Conservation (phyloP, 2,888 invertebrate genomes). For the Eristalinus sepulchralis region DNA sequence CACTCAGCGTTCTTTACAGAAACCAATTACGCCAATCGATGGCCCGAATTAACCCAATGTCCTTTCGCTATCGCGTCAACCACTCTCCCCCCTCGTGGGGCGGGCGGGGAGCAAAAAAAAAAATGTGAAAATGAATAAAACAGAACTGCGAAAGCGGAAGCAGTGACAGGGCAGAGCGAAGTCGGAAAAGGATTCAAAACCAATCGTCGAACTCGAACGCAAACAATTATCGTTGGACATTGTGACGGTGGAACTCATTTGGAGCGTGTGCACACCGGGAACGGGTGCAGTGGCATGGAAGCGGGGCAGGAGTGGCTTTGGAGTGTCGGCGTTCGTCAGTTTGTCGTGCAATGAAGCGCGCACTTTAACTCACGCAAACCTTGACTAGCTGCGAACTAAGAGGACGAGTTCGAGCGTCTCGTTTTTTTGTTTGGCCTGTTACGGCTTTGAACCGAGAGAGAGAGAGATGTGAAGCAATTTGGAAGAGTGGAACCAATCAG, state of each 20-base stretch:
- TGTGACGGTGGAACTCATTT: constrained; percentile 52
- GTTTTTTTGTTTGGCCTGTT: background rate
- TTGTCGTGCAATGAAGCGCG: background rate
- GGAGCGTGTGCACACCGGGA: constrained; percentile 31
- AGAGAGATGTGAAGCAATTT: background rate
- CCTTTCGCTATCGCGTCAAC: constrained; percentile 38
- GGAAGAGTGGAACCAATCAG: constrained; percentile 17
- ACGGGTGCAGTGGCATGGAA: background rate
- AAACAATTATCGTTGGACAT: constrained; percentile 62
- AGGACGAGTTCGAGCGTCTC: background rate
- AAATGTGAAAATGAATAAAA: constrained; percentile 12
- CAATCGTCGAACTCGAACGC: constrained; percentile 54
- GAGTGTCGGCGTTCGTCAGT: background rate
- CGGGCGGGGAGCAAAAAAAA: background rate
- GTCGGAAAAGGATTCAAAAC: constrained; percentile 28
- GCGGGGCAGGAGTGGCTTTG: background rate
- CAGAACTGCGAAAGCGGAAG: constrained; percentile 14
- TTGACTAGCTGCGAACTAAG: background rate
- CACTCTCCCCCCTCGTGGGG: background rate
- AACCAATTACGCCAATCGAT: constrained; percentile 70
- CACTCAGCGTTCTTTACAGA: constrained; percentile 69
- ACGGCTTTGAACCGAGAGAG: background rate
- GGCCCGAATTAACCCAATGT: constrained; percentile 66
- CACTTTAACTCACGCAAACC: background rate
- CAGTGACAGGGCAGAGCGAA: constrained; percentile 12